Conservation (phyloP, 2,888 invertebrate species). For the Eucera pruinosa region DNA sequence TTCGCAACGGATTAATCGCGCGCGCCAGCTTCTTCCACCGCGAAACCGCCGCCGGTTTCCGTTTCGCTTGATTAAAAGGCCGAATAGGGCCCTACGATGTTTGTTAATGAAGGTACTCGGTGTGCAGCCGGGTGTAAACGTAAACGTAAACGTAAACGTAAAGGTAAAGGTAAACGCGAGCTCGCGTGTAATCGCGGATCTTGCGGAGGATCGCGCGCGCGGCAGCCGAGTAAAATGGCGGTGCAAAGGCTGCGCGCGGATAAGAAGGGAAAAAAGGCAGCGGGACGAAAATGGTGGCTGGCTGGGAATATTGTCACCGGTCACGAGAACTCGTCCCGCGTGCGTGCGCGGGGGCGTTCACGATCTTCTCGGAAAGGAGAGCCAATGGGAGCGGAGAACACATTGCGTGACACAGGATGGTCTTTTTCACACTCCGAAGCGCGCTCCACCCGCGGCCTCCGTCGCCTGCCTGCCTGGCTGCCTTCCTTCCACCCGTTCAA, state of each 20-base stretch:
- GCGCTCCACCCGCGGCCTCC: conserved; percentile 65
- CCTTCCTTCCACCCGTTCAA: no score
- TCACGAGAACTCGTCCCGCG: conserved; percentile 70
- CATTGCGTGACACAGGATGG: conserved; percentile 73
- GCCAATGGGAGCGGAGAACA: conserved; percentile 62
- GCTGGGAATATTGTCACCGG: conserved; percentile 77
- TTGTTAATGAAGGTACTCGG: conserved; percentile 15
- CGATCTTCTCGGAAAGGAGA: conserved; percentile 71
- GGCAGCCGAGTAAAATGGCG: conserved; percentile 57
- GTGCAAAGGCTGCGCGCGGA: conserved; percentile 43
- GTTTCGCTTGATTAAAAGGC: no score
- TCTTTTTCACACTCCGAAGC: conserved; percentile 78
- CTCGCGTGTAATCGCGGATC: conserved; percentile 47
- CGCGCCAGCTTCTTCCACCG: background rate
- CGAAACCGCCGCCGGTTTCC: no score
- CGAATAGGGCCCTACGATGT: background rate
- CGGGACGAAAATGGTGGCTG: conserved; percentile 68
- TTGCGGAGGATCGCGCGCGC: conserved; percentile 43
- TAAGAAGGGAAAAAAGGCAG: background rate
- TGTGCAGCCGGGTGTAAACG: background rate
- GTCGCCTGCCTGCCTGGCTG: no score
- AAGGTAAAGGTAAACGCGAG: background rate
- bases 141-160: no score
- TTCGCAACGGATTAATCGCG: conserved; percentile 67
- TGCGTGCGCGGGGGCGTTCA: conserved; percentile 81